Evolutionary conservation across 1,140 invertebrate species (phyloP).

Genomic region (Paralvinella palmiformis): DNA sequence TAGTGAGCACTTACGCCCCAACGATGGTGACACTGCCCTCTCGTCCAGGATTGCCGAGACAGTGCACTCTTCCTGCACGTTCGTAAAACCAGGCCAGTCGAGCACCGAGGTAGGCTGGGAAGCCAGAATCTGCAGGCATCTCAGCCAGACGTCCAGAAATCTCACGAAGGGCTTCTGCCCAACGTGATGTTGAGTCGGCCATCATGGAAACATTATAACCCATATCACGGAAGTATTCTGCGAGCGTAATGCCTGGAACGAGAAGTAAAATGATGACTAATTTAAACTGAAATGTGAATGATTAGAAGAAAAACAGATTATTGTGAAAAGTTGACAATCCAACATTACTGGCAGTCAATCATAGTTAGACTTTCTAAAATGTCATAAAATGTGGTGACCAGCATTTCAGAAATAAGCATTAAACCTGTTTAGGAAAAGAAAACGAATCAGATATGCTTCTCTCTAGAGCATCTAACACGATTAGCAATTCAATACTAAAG

Average conservation of each 20-base stretch:
- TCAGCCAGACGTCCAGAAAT: constrained; percentile 99
- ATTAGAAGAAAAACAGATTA: no score
- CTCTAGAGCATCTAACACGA: no score
- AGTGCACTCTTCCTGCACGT: constrained; percentile 92
- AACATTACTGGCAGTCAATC: no score
- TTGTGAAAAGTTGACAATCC: no score
- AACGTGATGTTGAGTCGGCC: constrained; percentile 99
- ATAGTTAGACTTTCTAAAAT: no score
- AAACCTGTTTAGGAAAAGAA: no score
- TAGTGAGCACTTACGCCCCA: constrained; percentile 66
- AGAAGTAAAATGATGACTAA: constrained; percentile 3
- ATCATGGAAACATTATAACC: constrained; percentile 99
- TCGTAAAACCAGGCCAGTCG: constrained; percentile 99
- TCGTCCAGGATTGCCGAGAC: constrained; percentile 94
- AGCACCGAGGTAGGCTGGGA: constrained; percentile 97
- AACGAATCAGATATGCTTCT: no score
- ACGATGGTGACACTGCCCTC: constrained; percentile 99
- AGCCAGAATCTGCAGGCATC: constrained; percentile 98
- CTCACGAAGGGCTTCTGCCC: constrained; percentile 99
- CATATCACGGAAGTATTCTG: constrained; percentile 98
- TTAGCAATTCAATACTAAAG: no score
- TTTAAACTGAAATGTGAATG: no score
- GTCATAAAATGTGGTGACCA: no score
- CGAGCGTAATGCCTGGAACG: constrained; percentile 83
- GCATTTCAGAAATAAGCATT: no score